A percentile compares a stretch with the other conserved stretches of the same genome.
Evolutionary conservation across 2,797 vertebrate genomes (phyloP).

Genomic region (Champsocephalus gunnari): DNA sequence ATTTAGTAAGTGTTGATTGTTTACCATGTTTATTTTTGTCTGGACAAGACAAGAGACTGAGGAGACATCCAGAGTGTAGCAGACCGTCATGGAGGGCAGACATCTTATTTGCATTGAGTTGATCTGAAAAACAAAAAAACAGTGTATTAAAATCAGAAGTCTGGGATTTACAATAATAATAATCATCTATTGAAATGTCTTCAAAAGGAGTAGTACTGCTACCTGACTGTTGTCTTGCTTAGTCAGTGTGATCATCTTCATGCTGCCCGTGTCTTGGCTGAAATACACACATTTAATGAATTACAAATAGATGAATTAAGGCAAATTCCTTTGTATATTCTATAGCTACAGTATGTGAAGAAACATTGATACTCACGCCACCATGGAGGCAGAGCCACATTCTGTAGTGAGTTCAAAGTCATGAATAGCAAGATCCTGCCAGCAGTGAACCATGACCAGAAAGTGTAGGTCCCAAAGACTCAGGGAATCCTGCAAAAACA

Average conservation of each 20-base stretch:
- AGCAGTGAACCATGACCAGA: conserved; percentile 89
- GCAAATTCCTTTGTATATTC: neutral
- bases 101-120: conserved; percentile 89
- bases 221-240: conserved; percentile 84
- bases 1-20: neutral
- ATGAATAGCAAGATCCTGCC: conserved; percentile 85
- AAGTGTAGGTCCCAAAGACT: conserved; percentile 91
- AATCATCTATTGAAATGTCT: neutral
- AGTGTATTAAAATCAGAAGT: conserved; percentile 1
- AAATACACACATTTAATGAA: conserved; percentile 36
- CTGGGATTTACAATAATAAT: neutral
- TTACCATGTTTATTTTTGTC: conserved; percentile 87
- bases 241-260: conserved; percentile 92
- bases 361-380: conserved; percentile 76
- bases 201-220: conserved; percentile 11
- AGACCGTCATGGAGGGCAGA: conserved; percentile 88
- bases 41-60: conserved; percentile 89
- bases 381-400: conserved; percentile 85
- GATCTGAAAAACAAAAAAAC: conserved; percentile 76
- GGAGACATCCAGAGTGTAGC: conserved; percentile 93
- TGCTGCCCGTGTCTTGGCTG: conserved; percentile 88
- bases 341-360: neutral
- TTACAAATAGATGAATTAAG: neutral
- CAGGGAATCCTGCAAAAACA: conserved; percentile 84
- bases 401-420: conserved; percentile 94